A percentile compares a stretch with the other conserved stretches of the same genome.
phyloP scores from a whole-genome alignment of 2,888 invertebrate species.

The Merodon equestris region DNA sequence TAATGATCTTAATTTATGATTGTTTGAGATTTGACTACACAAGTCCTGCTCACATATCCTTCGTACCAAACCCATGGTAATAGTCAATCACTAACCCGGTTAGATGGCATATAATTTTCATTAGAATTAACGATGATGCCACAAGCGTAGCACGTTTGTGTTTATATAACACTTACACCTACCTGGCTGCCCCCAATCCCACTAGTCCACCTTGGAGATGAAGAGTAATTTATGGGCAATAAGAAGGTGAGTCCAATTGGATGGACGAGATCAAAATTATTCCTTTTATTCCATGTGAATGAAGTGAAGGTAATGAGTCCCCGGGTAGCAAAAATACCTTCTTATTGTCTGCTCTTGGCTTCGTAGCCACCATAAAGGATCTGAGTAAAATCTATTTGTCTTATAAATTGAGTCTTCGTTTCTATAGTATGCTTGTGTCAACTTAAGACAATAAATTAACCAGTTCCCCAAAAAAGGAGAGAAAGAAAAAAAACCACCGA shows the following conservation, averaged over 20 bases:
- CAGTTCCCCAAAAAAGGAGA: background rate
- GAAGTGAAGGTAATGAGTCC: slow-evolving; percentile 64
- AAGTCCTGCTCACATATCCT: slow-evolving; percentile 16
- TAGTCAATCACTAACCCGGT: slow-evolving; percentile 60
- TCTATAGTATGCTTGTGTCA: background rate
- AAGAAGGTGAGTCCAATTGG: slow-evolving; percentile 56
- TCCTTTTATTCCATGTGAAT: slow-evolving; percentile 50
- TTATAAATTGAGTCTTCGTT: too few relatives aligned
- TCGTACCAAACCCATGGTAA: slow-evolving; percentile 40
- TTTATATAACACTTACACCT: slow-evolving; percentile 12
- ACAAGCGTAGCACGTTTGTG: slow-evolving; percentile 23
- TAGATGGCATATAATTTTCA: slow-evolving; percentile 64
- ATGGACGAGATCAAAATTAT: slow-evolving; percentile 63
- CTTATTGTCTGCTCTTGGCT: too few relatives aligned
- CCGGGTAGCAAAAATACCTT: slow-evolving; percentile 17
- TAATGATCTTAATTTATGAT: slow-evolving; percentile 67
- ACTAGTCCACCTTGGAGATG: background rate
- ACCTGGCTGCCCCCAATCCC: background rate
- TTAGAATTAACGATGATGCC: slow-evolving; percentile 57
- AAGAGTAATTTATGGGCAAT: slow-evolving; percentile 56
- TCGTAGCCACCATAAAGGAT: too few relatives aligned
- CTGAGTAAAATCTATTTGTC: too few relatives aligned
- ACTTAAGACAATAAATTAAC: background rate
- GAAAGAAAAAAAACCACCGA: too few relatives aligned
- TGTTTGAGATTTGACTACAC: slow-evolving; percentile 55